Conservation (phyloP, 2,797 vertebrate genomes). For the Chelon labrosus region DNA sequence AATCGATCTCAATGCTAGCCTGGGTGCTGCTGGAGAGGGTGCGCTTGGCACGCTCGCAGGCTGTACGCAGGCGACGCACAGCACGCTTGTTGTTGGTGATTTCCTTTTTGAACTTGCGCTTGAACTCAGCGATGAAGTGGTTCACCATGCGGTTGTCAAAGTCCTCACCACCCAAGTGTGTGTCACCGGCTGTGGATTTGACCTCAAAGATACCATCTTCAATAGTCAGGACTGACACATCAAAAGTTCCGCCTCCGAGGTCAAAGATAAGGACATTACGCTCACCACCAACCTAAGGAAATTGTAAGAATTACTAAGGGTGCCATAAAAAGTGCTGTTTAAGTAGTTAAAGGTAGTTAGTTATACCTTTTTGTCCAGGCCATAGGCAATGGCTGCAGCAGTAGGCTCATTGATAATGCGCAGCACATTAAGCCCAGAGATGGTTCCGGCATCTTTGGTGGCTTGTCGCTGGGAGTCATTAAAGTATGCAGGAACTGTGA, state of each 20-base stretch:
- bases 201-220: slow-evolving; percentile 90
- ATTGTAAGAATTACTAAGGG: slow-evolving; percentile 7
- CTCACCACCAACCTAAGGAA: slow-evolving; percentile 82
- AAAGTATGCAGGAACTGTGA: slow-evolving; percentile 94
- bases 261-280: slow-evolving; percentile 89
- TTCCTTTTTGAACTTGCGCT: slow-evolving; percentile 89
- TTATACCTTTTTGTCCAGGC: slow-evolving; percentile 89
- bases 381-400: slow-evolving; percentile 93
- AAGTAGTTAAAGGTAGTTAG: not conserved
- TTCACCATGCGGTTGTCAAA: slow-evolving; percentile 90
- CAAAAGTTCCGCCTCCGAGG: slow-evolving; percentile 88
- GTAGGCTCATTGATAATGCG: slow-evolving; percentile 95
- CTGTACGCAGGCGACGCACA: slow-evolving; percentile 87
- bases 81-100: slow-evolving; percentile 86
- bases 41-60: slow-evolving; percentile 88
- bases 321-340: not conserved
- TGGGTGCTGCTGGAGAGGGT: slow-evolving; percentile 89
- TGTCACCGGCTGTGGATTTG: slow-evolving; percentile 88
- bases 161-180: slow-evolving; percentile 88
- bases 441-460: slow-evolving; percentile 93
- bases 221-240: slow-evolving; percentile 88
- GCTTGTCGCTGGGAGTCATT: slow-evolving; percentile 95
- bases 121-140: slow-evolving; percentile 88
- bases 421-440: slow-evolving; percentile 91
- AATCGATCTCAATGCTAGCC: slow-evolving; percentile 89